phyloP scores from a whole-genome alignment of 2,113 vertebrate species.

The Crotalus tigris region DNA sequence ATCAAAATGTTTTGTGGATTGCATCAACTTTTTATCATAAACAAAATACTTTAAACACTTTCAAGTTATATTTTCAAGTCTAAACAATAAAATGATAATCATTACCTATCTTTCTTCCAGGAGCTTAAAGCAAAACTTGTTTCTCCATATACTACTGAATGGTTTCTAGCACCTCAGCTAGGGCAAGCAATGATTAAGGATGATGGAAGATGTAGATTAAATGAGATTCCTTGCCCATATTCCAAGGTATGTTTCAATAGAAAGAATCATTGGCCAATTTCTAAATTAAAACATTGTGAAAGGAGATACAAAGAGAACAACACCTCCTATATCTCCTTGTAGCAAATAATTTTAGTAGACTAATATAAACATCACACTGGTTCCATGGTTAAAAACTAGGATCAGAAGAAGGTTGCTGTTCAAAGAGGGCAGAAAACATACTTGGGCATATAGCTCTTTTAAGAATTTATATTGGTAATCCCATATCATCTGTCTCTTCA shows the following conservation, averaged over 20 bases:
- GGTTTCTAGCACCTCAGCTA: too few relatives aligned
- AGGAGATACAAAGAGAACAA: background rate
- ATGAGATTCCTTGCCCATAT: too few relatives aligned
- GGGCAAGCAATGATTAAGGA: too few relatives aligned
- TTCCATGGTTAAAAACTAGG: background rate
- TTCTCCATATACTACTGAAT: too few relatives aligned
- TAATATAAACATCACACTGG: background rate
- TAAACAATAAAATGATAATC: background rate
- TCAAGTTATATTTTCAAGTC: background rate
- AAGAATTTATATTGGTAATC: background rate
- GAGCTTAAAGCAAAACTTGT: background rate
- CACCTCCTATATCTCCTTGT: background rate
- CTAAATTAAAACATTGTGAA: background rate
- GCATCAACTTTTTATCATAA: slow-evolving; percentile 41
- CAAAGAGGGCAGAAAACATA: background rate
- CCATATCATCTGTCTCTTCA: background rate
- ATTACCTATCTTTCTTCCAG: background rate
- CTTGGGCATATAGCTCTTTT: background rate
- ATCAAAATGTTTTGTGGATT: slow-evolving; percentile 33
- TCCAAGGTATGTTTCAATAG: too few relatives aligned
- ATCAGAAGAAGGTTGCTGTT: background rate
- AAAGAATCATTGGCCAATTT: too few relatives aligned
- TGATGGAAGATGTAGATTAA: too few relatives aligned
- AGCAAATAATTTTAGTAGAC: background rate
- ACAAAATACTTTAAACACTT: slow-evolving; percentile 33